Evolutionary conservation across 2,888 invertebrate species (phyloP).

Genomic region (Ectemnius cavifrons): DNA sequence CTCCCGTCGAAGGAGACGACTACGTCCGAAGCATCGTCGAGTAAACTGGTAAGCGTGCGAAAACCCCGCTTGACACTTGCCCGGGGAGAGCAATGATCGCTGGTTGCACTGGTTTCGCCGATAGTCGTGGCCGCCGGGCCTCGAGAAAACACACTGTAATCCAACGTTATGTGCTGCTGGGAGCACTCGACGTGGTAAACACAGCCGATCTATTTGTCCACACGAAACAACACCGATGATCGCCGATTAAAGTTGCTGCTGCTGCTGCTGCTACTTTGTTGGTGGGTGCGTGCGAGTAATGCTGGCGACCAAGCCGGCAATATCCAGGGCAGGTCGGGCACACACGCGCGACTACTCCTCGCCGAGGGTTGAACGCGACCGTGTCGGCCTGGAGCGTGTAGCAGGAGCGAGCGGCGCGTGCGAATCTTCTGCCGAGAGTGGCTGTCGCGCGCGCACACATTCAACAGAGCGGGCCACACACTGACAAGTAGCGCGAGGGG

Average conservation of each 20-base stretch:
- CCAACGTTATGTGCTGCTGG: conserved; percentile 38
- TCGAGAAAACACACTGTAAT: conserved; percentile 52
- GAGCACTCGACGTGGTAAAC: background rate
- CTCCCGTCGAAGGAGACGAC: background rate
- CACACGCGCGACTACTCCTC: conserved; percentile 25
- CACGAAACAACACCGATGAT: background rate
- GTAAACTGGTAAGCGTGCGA: background rate
- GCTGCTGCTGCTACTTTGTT: background rate
- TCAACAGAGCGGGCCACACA: too few relatives aligned
- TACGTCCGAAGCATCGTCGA: conserved; percentile 59
- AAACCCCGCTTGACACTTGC: background rate
- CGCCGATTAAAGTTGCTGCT: background rate
- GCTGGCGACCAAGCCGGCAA: background rate
- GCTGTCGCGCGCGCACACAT: conserved; percentile 29
- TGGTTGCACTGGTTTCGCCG: conserved; percentile 4
- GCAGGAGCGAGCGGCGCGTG: background rate
- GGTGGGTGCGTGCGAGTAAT: too few relatives aligned
- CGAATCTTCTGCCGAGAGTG: conserved; percentile 22
- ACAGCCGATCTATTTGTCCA: conserved; percentile 2
- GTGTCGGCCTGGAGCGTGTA: conserved; percentile 9
- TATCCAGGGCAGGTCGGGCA: conserved; percentile 14
- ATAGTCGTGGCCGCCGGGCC: background rate
- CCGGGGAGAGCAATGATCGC: conserved; percentile 34
- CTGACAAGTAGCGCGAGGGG: too few relatives aligned
- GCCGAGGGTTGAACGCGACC: conserved; percentile 17